Percentiles rank a stretch among this genome's conserved stretches.
phyloP scores from a whole-genome alignment of 2,113 vertebrate species.

The Laticauda laticaudata region DNA sequence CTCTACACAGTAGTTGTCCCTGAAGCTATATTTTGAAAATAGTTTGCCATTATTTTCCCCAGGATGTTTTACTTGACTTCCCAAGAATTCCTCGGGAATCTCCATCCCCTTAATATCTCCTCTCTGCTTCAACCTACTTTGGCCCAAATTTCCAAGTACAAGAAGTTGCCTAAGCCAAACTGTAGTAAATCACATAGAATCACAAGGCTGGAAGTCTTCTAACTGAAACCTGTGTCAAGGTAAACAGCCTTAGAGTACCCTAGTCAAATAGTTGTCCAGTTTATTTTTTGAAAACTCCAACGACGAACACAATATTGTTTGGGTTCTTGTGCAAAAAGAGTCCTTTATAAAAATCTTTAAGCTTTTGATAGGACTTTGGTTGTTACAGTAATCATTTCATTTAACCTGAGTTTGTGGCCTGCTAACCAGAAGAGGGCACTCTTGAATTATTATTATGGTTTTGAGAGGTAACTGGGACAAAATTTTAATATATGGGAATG shows the following conservation, averaged over 20 bases:
- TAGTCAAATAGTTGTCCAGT: too few species aligned
- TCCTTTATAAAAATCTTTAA: neutral
- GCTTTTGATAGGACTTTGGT: neutral
- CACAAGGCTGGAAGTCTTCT: too few species aligned
- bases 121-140: neutral
- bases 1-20: too few species aligned
- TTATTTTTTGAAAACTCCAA: too few species aligned
- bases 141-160: neutral
- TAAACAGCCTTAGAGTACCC: too few species aligned
- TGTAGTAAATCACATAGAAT: neutral
- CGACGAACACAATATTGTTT: neutral
- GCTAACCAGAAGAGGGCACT: neutral
- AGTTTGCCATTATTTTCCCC: too few species aligned
- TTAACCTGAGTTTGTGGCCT: neutral
- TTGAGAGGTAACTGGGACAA: neutral
- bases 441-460: neutral
- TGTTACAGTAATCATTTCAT: conserved; percentile 11
- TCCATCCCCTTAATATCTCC: too few species aligned
- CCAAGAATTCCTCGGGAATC: too few species aligned
- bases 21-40: too few species aligned
- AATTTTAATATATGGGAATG: neutral
- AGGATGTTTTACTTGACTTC: too few species aligned
- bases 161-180: too few species aligned
- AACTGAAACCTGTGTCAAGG: too few species aligned
- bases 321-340: neutral